These are phyloP conservation scores for Euthynnus affinis DNA, from an alignment of 2,797 vertebrate species.

Conservation along the genomic window DNA sequence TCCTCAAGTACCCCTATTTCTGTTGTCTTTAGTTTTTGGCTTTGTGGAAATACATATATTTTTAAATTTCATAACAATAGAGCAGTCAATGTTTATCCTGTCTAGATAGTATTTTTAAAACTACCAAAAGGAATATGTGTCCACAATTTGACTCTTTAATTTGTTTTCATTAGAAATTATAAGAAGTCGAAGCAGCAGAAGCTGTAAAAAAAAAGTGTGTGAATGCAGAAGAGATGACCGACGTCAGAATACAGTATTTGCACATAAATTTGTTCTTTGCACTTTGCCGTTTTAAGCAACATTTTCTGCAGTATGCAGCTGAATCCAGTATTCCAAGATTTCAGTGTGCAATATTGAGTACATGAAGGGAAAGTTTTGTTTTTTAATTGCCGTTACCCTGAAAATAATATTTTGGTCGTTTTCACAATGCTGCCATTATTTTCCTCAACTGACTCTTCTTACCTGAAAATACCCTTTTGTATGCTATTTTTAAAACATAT, in stretches of 20 bases:
- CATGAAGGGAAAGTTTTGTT: background rate
- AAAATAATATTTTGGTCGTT: background rate
- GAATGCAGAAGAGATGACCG: background rate
- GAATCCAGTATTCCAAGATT: constrained; percentile 15
- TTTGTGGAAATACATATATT: too few relatives aligned
- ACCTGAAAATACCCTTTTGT: background rate
- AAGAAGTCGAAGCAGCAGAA: background rate
- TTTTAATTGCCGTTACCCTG: background rate
- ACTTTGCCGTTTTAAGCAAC: background rate
- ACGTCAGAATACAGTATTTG: background rate
- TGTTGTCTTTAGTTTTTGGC: background rate
- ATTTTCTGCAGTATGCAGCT: background rate
- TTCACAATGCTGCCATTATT: background rate
- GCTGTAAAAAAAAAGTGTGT: background rate
- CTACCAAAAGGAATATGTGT: background rate
- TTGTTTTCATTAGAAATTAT: background rate
- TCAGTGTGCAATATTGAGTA: constrained; percentile 31
- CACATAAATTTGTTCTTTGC: constrained; percentile 5
- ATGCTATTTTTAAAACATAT: background rate
- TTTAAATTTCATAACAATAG: constrained; percentile 7
- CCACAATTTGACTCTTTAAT: background rate
- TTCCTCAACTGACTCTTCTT: constrained; percentile 34
- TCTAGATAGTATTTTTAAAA: background rate
- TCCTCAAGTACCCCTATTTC: background rate
- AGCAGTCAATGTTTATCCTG: background rate